Evolutionary conservation across 2,113 vertebrate species (phyloP).

Genomic region (Callithrix jacchus): DNA sequence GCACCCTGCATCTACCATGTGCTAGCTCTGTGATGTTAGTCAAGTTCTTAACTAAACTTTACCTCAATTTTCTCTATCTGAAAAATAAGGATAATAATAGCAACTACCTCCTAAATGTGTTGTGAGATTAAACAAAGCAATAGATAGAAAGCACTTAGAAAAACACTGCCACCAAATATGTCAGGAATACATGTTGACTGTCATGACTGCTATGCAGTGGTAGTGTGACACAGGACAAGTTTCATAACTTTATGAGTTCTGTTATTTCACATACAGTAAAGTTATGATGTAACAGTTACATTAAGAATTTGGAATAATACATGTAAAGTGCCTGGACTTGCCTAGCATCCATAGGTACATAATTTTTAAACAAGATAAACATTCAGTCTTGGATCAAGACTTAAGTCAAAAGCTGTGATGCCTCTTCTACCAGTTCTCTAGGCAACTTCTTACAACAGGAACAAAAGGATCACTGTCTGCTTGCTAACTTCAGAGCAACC

Average conservation of each 20-base stretch:
- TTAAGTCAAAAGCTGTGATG: background rate
- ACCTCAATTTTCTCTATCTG: background rate
- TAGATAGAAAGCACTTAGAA: background rate
- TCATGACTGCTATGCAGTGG: background rate
- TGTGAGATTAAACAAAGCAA: background rate
- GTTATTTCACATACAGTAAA: background rate
- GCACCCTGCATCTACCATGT: background rate
- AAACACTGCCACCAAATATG: background rate
- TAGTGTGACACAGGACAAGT: accelerated
- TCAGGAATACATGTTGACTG: background rate
- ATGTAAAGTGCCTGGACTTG: background rate
- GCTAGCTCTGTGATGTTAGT: background rate
- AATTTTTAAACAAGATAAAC: background rate
- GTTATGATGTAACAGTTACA: background rate
- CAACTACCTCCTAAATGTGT: background rate
- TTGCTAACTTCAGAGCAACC: background rate
- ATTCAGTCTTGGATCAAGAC: background rate
- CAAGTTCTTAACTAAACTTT: background rate
- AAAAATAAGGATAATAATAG: background rate
- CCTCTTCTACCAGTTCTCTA: background rate
- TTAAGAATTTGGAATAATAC: background rate
- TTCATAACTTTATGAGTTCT: background rate
- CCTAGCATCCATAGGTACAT: background rate
- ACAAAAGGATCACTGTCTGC: background rate
- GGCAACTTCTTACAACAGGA: background rate